Conservation (phyloP, 2,113 vertebrate genomes). For the Patagioenas fasciata region DNA sequence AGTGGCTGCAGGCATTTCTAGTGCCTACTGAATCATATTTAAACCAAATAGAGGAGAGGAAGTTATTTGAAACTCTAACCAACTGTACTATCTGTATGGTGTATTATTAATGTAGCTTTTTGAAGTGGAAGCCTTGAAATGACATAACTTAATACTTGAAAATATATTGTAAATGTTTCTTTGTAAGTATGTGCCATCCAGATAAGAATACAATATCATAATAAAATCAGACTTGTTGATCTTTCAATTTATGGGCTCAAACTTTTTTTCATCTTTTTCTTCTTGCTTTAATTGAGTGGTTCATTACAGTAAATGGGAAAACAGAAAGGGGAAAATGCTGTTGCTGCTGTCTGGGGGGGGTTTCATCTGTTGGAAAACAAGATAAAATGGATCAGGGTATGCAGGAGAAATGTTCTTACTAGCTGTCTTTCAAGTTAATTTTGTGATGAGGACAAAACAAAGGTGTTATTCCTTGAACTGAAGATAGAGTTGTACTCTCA, state of each 20-base stretch:
- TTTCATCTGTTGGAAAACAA: background rate
- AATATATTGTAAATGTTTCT: slow-evolving; percentile 79
- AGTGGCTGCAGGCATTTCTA: slow-evolving; percentile 81
- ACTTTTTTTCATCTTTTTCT: slow-evolving; percentile 68
- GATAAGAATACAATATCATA: slow-evolving; percentile 70
- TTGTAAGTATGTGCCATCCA: slow-evolving; percentile 80
- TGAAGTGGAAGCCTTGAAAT: slow-evolving; percentile 82
- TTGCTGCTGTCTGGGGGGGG: slow-evolving; percentile 20
- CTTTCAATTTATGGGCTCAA: slow-evolving; percentile 77
- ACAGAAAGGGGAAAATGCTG: background rate
- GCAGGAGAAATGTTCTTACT: background rate
- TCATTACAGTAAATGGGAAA: background rate
- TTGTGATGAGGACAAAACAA: background rate
- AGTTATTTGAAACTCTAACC: slow-evolving; percentile 71
- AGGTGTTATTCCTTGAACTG: background rate
- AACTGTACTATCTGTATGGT: slow-evolving; percentile 78
- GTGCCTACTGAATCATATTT: slow-evolving; percentile 79
- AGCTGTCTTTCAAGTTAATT: background rate
- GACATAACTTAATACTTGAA: slow-evolving; percentile 80
- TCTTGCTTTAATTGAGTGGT: slow-evolving; percentile 35
- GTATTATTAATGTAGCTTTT: slow-evolving; percentile 80
- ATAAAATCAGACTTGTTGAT: slow-evolving; percentile 80
- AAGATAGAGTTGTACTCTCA: background rate
- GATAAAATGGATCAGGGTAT: background rate
- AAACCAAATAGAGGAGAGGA: slow-evolving; percentile 78